Evolutionary conservation across 1,140 invertebrate genomes (phyloP).

Genomic region (Bacillus rossius): DNA sequence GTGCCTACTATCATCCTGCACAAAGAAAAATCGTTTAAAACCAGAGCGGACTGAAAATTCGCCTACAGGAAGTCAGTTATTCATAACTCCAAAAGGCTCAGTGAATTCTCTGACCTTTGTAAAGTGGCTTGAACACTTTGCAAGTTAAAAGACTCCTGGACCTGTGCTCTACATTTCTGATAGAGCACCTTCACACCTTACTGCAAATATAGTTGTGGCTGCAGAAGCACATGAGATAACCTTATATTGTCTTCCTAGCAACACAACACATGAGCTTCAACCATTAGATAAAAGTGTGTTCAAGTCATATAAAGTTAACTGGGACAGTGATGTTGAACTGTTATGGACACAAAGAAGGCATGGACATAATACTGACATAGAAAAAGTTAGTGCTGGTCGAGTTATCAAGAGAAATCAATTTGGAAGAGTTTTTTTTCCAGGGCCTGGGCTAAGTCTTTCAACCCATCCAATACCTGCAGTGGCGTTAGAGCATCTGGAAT

Average conservation of each 20-base stretch:
- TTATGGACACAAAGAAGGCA: neutral
- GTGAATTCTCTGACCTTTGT: conserved; percentile 36
- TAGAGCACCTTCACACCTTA: conserved; percentile 34
- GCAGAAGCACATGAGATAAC: conserved; percentile 33
- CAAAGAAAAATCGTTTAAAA: conserved; percentile 34
- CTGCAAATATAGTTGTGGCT: conserved; percentile 23
- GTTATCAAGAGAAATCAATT: conserved; percentile 32
- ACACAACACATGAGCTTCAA: conserved; percentile 40
- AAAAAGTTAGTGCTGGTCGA: conserved; percentile 17
- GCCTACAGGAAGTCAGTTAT: conserved; percentile 26
- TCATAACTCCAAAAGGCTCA: conserved; percentile 35
- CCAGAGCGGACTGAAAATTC: conserved; percentile 32
- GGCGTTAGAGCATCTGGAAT: conserved; percentile 32
- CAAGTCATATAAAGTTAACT: conserved; percentile 33
- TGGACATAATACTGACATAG: too few species aligned
- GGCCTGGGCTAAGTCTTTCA: conserved; percentile 32
- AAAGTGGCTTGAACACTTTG: conserved; percentile 34
- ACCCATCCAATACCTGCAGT: conserved; percentile 24
- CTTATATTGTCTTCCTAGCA: conserved; percentile 37
- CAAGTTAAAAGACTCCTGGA: conserved; percentile 27
- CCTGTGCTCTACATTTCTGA: conserved; percentile 37
- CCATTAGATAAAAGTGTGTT: conserved; percentile 37
- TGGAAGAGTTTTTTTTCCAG: conserved; percentile 32
- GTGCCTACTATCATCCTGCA: conserved; percentile 40
- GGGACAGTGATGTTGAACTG: conserved; percentile 33